phyloP scores from a whole-genome alignment of 2,113 vertebrate genomes.

The Nipponia nippon region DNA sequence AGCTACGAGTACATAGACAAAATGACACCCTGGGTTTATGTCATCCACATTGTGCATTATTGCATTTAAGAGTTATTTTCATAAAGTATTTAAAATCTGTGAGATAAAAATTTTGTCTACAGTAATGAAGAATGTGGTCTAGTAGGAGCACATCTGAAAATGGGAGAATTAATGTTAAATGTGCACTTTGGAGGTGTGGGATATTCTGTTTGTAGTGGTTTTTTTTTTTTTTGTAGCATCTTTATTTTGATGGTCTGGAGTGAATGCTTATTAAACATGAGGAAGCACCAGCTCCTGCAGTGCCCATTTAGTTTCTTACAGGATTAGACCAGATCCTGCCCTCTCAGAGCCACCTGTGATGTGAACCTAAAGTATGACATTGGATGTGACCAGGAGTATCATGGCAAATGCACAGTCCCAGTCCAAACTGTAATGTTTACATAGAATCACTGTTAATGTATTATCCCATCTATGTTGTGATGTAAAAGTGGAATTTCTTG shows the following conservation, averaged over 20 bases:
- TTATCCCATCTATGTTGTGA: neutral
- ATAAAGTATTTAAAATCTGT: neutral
- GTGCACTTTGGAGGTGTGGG: neutral
- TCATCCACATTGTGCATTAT: neutral
- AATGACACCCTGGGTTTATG: neutral
- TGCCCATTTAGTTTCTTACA: neutral
- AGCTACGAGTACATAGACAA: neutral
- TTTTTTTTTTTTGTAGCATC: too few relatives aligned
- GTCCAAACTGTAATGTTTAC: neutral
- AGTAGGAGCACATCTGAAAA: neutral
- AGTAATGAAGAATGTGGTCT: neutral
- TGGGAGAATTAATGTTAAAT: neutral
- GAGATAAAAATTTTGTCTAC: neutral
- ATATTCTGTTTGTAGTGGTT: rapidly evolving
- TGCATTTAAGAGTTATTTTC: neutral
- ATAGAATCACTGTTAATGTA: rapidly evolving
- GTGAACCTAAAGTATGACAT: neutral
- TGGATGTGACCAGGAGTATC: neutral
- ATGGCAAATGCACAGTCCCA: neutral
- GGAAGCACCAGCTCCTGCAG: neutral
- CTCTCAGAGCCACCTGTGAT: neutral
- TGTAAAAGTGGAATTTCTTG: neutral
- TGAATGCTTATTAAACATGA: neutral
- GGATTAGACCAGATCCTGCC: neutral
- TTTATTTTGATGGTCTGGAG: neutral